Percentiles rank a stretch among this genome's conserved stretches.
Evolutionary conservation across 2,113 vertebrate genomes (phyloP).

Genomic region (Myotis lucifugus): DNA sequence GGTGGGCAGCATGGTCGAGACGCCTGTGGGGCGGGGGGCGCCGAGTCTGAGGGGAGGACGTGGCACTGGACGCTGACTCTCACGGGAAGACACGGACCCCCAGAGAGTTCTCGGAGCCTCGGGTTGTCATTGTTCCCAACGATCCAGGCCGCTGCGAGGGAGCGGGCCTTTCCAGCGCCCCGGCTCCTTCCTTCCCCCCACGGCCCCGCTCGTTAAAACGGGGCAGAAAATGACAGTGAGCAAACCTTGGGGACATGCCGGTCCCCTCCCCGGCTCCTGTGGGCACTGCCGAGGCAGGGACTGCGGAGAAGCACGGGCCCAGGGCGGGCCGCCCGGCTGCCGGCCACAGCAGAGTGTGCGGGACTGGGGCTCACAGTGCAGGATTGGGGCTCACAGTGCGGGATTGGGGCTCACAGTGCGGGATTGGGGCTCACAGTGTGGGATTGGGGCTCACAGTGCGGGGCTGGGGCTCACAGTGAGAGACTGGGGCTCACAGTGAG

Average conservation of each 20-base stretch:
- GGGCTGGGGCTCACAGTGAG: accelerated
- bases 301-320: background rate
- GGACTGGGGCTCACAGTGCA: accelerated
- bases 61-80: background rate
- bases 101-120: background rate
- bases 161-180: background rate
- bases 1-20: too few relatives aligned
- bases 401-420: accelerated
- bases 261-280: background rate
- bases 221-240: background rate
- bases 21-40: too few relatives aligned
- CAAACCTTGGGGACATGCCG: accelerated
- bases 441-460: accelerated
- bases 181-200: background rate
- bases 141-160: background rate
- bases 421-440: accelerated
- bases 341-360: background rate
- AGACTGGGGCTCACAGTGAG: accelerated
- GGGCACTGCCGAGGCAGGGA: background rate
- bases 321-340: background rate
- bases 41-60: background rate
- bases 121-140: background rate
- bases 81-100: background rate
- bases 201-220: background rate
- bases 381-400: accelerated